A percentile compares a stretch with the other conserved stretches of the same genome.
Evolutionary conservation across 2,797 vertebrate genomes (phyloP).

Genomic region (Mormyrops attenuatus): DNA sequence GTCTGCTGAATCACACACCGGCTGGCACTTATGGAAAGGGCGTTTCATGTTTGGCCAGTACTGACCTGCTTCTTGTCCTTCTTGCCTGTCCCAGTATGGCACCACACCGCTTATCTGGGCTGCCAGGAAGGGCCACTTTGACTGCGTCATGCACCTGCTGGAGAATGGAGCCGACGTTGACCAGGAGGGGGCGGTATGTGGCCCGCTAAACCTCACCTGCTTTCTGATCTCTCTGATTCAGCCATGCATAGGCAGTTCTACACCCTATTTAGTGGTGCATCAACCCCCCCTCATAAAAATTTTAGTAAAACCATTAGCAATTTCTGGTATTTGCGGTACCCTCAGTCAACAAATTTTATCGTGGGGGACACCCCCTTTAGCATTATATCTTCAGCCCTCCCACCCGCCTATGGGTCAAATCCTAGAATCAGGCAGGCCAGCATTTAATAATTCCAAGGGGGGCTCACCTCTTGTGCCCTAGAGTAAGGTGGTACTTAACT

Average conservation of each 20-base stretch:
- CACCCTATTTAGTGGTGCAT: neutral
- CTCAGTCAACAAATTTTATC: neutral
- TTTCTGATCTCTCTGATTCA: neutral
- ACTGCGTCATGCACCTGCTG: constrained; percentile 84
- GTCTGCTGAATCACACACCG: neutral
- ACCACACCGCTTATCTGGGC: constrained; percentile 96
- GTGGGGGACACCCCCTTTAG: neutral
- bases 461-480: neutral
- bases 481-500: neutral
- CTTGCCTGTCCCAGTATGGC: constrained; percentile 71
- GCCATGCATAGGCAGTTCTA: neutral
- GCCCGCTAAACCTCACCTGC: neutral
- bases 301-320: neutral
- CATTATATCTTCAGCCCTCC: neutral
- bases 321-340: neutral
- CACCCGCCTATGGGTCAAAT: neutral
- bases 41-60: neutral
- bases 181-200: constrained; percentile 91
- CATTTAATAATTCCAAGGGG: neutral
- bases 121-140: constrained; percentile 85
- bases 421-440: neutral
- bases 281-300: neutral
- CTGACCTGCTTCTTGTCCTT: neutral
- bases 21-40: neutral
- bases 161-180: constrained; percentile 92